A percentile compares a stretch with the other conserved stretches of the same genome.
These are phyloP conservation scores for Latrodectus geometricus DNA, from an alignment of 1,140 invertebrate genomes.

Conservation along the genomic window DNA sequence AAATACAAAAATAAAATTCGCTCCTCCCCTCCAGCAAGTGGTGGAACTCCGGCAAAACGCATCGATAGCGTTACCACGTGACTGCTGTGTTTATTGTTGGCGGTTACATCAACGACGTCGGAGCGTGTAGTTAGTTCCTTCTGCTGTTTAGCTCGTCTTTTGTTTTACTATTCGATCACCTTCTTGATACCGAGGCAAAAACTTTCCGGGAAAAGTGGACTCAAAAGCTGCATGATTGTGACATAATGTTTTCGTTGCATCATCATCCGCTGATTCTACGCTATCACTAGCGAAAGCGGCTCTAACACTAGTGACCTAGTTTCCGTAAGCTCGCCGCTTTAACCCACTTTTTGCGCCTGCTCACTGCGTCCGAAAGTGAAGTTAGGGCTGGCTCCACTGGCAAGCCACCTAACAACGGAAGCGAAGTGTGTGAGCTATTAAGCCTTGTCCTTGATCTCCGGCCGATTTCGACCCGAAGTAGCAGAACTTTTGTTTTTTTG, in stretches of 20 bases:
- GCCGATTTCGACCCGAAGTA: neutral
- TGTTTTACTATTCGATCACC: neutral
- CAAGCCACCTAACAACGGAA: neutral
- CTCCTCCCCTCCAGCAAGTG: conserved; percentile 35
- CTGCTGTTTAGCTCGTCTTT: neutral
- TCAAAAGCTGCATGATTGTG: neutral
- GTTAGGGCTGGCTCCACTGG: conserved; percentile 1
- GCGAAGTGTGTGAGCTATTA: neutral
- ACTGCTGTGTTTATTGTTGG: conserved; percentile 37
- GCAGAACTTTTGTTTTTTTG: conserved; percentile 4
- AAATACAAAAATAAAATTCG: conserved; percentile 24
- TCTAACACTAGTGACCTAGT: conserved; percentile 46
- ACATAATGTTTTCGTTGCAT: conserved; percentile 21
- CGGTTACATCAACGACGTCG: conserved; percentile 22
- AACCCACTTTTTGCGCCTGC: conserved; percentile 46
- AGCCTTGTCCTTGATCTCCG: conserved; percentile 43
- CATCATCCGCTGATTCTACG: neutral
- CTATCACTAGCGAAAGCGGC: conserved; percentile 8
- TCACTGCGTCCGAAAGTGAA: conserved; percentile 26
- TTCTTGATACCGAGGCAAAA: neutral
- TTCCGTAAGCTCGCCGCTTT: conserved; percentile 37
- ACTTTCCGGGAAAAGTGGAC: neutral
- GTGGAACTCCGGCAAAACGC: conserved; percentile 34
- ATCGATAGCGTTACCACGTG: conserved; percentile 33
- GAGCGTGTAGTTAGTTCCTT: conserved; percentile 10